Conservation (phyloP, 2,888 invertebrate species). For the Apodemia hepburni region DNA sequence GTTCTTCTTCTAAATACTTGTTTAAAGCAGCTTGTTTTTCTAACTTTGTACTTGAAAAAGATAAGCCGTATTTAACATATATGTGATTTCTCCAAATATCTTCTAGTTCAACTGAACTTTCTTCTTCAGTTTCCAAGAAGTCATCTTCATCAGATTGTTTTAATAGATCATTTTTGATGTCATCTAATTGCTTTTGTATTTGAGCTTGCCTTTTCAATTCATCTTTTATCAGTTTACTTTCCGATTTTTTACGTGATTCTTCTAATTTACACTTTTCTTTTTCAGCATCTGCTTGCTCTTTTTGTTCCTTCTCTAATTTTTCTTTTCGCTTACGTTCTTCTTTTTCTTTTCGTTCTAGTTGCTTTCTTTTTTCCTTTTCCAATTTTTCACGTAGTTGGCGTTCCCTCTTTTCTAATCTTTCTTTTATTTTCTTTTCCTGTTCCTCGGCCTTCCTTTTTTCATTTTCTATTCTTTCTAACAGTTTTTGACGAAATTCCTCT, state of each 20-base stretch:
- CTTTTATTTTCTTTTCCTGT: constrained; percentile 36
- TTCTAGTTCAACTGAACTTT: constrained; percentile 55
- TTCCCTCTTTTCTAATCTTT: constrained; percentile 42
- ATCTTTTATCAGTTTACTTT: constrained; percentile 37
- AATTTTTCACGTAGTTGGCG: constrained; percentile 36
- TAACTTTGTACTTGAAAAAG: constrained; percentile 45
- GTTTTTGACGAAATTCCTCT: constrained; percentile 40
- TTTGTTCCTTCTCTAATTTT: constrained; percentile 46
- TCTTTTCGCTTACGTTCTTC: constrained; percentile 45
- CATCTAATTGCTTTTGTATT: constrained; percentile 37
- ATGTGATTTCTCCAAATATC: constrained; percentile 62
- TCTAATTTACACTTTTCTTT: constrained; percentile 37
- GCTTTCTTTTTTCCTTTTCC: constrained; percentile 41
- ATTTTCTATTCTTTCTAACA: constrained; percentile 33
- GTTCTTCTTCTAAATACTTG: constrained; percentile 50
- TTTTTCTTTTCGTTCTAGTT: constrained; percentile 38
- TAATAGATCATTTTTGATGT: constrained; percentile 43
- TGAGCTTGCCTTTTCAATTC: constrained; percentile 38
- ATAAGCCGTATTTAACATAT: constrained; percentile 57
- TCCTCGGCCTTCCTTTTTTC: constrained; percentile 27
- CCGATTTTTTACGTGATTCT: constrained; percentile 40
- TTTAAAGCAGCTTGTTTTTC: constrained; percentile 53
- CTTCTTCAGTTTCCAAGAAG: constrained; percentile 45
- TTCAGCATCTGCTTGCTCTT: constrained; percentile 40
- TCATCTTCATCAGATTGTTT: constrained; percentile 36